A percentile compares a stretch with the other conserved stretches of the same genome.
Conservation (phyloP, 2,888 invertebrate species). For the Plagodis pulveraria region DNA sequence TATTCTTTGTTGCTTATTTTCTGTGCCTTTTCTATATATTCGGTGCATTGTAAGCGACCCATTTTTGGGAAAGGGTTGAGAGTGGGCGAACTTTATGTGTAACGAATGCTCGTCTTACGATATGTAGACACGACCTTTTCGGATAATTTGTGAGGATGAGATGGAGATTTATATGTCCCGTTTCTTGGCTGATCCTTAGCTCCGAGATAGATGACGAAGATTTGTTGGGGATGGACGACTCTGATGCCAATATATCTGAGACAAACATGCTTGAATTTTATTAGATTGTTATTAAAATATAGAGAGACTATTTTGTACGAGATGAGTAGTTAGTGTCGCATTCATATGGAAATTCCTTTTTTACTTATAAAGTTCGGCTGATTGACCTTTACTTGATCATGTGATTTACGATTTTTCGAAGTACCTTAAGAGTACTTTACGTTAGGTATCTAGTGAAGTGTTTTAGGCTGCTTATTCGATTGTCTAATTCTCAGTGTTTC, state of each 20-base stretch:
- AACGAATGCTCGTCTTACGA: slow-evolving; percentile 29
- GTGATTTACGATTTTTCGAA: too few species aligned
- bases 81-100: slow-evolving; percentile 31
- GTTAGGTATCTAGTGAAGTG: too few species aligned
- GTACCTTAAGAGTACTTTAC: too few species aligned
- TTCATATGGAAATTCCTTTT: too few species aligned
- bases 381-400: too few species aligned
- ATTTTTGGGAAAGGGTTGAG: slow-evolving; percentile 55
- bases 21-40: slow-evolving; percentile 48
- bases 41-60: slow-evolving; percentile 53
- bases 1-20: slow-evolving; percentile 53
- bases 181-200: slow-evolving; percentile 16
- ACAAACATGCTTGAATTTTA: slow-evolving; percentile 1
- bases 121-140: slow-evolving; percentile 32
- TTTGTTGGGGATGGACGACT: slow-evolving; percentile 11
- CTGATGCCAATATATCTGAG: slow-evolving; percentile 12
- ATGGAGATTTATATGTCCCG: slow-evolving; percentile 32
- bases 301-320: too few species aligned
- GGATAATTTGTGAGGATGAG: slow-evolving; percentile 33
- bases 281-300: too few species aligned
- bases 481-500: too few species aligned
- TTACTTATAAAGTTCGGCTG: too few species aligned
- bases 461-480: too few species aligned
- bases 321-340: too few species aligned
- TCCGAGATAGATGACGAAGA: slow-evolving; percentile 14